Evolutionary conservation across 2,113 vertebrate genomes (phyloP).

Genomic region (Microcebus lehilahytsara): DNA sequence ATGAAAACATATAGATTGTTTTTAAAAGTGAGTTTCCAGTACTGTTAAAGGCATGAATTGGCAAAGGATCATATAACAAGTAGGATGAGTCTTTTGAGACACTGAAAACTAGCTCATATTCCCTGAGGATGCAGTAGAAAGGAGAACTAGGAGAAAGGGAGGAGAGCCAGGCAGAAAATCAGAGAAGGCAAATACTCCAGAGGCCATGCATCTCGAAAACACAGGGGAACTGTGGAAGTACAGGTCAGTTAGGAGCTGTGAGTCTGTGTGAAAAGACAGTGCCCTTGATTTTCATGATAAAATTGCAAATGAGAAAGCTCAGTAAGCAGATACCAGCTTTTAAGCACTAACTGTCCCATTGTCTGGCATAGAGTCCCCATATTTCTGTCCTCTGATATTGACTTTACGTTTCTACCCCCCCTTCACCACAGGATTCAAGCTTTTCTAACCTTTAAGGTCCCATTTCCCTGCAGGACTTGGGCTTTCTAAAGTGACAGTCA

Average conservation of each 20-base stretch:
- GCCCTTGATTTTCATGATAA: neutral
- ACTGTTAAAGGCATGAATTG: neutral
- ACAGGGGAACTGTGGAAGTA: neutral
- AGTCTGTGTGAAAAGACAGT: neutral
- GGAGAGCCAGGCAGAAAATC: neutral
- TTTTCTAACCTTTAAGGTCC: neutral
- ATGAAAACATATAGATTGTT: neutral
- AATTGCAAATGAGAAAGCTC: neutral
- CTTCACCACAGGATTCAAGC: neutral
- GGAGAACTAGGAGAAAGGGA: neutral
- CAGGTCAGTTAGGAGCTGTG: neutral
- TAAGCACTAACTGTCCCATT: neutral
- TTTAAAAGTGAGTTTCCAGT: neutral
- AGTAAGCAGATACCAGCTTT: neutral
- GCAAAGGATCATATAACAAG: neutral
- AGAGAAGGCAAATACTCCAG: neutral
- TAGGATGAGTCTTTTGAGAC: neutral
- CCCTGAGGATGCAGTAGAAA: neutral
- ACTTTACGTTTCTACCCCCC: neutral
- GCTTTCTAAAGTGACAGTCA: neutral
- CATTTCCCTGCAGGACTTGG: neutral
- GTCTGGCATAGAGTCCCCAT: fast-evolving
- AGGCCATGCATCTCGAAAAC: neutral
- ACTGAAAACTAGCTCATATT: neutral
- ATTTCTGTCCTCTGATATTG: neutral